Evolutionary conservation across 2,797 vertebrate genomes (phyloP).

Genomic region (Gallinago solitaria): DNA sequence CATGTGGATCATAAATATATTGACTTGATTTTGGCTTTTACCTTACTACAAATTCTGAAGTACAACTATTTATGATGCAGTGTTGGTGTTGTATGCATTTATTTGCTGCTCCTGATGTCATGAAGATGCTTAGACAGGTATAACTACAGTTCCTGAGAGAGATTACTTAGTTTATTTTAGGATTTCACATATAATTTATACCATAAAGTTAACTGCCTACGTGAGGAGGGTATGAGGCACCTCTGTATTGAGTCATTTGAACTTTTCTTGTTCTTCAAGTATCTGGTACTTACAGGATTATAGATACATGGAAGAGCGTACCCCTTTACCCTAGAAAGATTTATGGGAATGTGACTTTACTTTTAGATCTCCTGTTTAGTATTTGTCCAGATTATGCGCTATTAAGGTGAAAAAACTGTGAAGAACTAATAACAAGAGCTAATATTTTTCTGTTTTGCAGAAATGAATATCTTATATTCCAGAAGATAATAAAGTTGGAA

Average conservation of each 20-base stretch:
- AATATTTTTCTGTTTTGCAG: constrained; percentile 76
- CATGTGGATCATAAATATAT: not conserved
- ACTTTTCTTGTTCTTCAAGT: not conserved
- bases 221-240: not conserved
- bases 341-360: not conserved
- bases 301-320: not conserved
- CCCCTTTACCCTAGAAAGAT: not conserved
- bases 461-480: constrained; percentile 99
- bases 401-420: not conserved
- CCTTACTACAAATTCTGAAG: not conserved
- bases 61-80: not conserved
- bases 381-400: not conserved
- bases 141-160: not conserved
- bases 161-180: not conserved
- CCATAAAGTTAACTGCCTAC: not conserved
- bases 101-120: not conserved
- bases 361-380: not conserved
- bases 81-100: not conserved
- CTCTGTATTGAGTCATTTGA: not conserved
- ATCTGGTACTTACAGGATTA: not conserved
- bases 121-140: not conserved
- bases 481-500: constrained; percentile 99
- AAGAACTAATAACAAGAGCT: not conserved
- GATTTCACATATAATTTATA: not conserved
- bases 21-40: not conserved